Percentiles rank a stretch among this genome's conserved stretches.
Evolutionary conservation across 2,888 invertebrate genomes (phyloP).

Genomic region (Alviniconcha strummeri): DNA sequence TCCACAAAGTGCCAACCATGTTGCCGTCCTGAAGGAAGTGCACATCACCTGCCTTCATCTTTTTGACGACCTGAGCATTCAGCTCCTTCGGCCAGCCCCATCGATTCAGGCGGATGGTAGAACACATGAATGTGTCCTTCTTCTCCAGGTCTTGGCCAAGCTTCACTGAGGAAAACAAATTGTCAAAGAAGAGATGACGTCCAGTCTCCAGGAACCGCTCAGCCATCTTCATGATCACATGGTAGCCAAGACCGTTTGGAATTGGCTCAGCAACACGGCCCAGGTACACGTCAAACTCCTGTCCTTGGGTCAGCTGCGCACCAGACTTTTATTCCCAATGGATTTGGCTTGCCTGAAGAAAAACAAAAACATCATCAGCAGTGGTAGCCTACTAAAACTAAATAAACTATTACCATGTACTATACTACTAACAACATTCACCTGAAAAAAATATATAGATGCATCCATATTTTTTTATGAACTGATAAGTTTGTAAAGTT

Average conservation of each 20-base stretch:
- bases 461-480: no score
- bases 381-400: no score
- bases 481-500: no score
- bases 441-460: no score
- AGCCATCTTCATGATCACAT: constrained; percentile 18
- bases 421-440: no score
- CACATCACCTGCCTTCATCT: constrained; percentile 19
- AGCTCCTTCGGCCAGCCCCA: constrained; percentile 11
- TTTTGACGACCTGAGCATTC: not conserved
- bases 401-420: no score
- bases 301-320: constrained; percentile 5
- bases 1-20: constrained; percentile 18
- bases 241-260: not conserved
- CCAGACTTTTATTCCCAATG: no score
- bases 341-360: no score
- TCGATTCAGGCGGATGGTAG: constrained; percentile 7
- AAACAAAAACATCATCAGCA: no score
- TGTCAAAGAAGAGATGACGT: constrained; percentile 11
- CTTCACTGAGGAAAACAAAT: constrained; percentile 22
- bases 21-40: constrained; percentile 13
- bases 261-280: not conserved
- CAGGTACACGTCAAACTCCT: constrained; percentile 9
- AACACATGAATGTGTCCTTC: constrained; percentile 6
- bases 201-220: not conserved
- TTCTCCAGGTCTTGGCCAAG: constrained; percentile 8